Evolutionary conservation across 2,888 invertebrate species (phyloP), one percentile per base, ranked within the genome.

Genomic region (Halictus quadricinctus): DNA sequence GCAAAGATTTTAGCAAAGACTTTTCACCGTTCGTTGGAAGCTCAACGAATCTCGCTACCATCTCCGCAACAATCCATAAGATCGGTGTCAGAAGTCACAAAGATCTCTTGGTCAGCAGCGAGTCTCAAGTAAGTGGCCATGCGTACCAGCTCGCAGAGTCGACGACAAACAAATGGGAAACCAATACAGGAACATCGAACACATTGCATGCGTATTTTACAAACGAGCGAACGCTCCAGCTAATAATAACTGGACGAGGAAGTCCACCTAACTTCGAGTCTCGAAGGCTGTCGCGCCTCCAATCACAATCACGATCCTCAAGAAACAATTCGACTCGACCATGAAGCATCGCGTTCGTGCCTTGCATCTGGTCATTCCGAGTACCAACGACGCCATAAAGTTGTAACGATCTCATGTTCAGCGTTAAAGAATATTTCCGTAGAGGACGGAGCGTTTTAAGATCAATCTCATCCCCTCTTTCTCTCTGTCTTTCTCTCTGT

Each of bases 401-500:
- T 6, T 48, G 21, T 21, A 46, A 48, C 43, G 25, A 21, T 36
- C 64, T 36, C 66, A 15, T 13, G 15, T 36, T 36, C 8, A 21
- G 48, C 76, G 76, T 64, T 75, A 25, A 75, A 75, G 43, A 46
- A 25, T 25, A 46, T 48, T 29, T 46, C 64, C 60, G 29, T 13
- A 46, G 21, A n/a, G n/a, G 29, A 18, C 36, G 25, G 58, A 10
- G 1, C 54, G 10, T n/a, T 84, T 76, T 69, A 73, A 74, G 69
- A 74, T 69, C n/a, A 58, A 79, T n/a, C 72, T 66, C 21, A 50
- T 76, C 41, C 72, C 8, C 60, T 12, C 58, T n/a, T 12, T 58
- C 25, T 60, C 25, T 25, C 4, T 60, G 5, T 60, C 25, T 60
- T 12, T 25, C 13, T 58, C n/a, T 25, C 29, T 64, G 29, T 36